phyloP scores from a whole-genome alignment of 2,113 vertebrate genomes.

The Scatophagus argus region DNA sequence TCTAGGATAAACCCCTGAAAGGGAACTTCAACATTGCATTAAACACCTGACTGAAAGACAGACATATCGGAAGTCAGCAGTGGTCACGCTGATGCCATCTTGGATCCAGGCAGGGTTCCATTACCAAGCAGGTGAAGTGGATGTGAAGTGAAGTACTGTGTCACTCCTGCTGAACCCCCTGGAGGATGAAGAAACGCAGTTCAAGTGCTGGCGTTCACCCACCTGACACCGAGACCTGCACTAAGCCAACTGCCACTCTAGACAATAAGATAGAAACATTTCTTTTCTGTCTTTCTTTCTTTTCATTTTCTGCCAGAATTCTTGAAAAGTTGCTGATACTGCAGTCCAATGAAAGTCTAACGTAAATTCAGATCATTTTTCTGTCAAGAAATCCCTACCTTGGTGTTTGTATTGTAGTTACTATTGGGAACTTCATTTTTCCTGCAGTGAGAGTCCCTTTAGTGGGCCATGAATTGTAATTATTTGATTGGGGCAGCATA shows the following conservation, averaged over 20 bases:
- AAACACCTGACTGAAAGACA: conserved; percentile 51
- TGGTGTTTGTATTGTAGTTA: background rate
- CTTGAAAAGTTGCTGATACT: background rate
- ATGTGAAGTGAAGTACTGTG: conserved; percentile 75
- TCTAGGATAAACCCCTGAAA: conserved; percentile 23
- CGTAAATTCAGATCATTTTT: background rate
- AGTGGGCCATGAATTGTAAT: too few species aligned
- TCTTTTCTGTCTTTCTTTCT: too few species aligned
- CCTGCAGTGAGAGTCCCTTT: too few species aligned
- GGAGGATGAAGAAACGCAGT: conserved; percentile 55
- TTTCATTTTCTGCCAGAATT: background rate
- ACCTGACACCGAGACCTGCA: conserved; percentile 47
- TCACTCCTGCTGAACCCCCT: conserved; percentile 57
- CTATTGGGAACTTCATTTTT: too few species aligned
- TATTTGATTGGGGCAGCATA: too few species aligned
- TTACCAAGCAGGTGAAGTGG: conserved; percentile 68
- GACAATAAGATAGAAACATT: background rate
- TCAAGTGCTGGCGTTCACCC: conserved; percentile 65
- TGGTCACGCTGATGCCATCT: conserved; percentile 69
- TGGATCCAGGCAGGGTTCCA: conserved; percentile 59
- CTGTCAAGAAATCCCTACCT: background rate
- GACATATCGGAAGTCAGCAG: conserved; percentile 56
- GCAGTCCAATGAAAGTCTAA: background rate
- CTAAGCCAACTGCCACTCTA: conserved; percentile 31
- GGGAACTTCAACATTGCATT: conserved; percentile 38